Conservation (phyloP, 2,888 invertebrate genomes). For the Drosophila melanosoma region DNA sequence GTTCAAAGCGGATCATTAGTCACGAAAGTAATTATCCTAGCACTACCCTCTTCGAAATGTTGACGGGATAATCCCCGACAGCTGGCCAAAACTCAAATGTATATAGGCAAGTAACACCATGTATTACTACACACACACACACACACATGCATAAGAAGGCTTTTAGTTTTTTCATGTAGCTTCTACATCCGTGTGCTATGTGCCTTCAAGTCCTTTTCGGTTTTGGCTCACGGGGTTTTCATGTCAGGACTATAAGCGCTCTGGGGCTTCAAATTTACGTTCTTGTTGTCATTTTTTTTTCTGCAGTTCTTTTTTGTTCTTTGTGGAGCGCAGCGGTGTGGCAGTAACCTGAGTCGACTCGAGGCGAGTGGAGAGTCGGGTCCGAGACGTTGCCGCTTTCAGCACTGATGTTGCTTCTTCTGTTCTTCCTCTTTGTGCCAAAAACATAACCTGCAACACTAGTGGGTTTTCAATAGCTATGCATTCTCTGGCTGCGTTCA, state of each 20-base stretch:
- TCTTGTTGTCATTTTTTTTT: not conserved
- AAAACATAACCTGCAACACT: conserved; percentile 51
- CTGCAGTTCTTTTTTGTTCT: not conserved
- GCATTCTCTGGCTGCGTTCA: conserved; percentile 32
- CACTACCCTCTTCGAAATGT: conserved; percentile 5
- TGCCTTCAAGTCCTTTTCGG: conserved; percentile 32
- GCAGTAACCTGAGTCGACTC: conserved; percentile 68
- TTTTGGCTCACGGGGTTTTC: conserved; percentile 60
- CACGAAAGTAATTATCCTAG: not conserved
- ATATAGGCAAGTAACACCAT: not conserved
- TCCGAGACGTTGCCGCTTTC: conserved; percentile 35
- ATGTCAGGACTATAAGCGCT: conserved; percentile 44
- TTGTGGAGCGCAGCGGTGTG: conserved; percentile 42
- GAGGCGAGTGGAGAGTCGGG: conserved; percentile 15
- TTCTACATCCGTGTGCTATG: conserved; percentile 23
- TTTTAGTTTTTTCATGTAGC: conserved; percentile 8
- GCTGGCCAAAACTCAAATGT: not conserved
- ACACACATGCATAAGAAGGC: conserved; percentile 6
- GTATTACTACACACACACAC: not conserved
- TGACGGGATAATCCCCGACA: conserved; percentile 28
- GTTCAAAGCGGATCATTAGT: conserved; percentile 13
- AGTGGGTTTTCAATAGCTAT: conserved; percentile 63
- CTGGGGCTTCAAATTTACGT: conserved; percentile 38
- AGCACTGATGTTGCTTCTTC: conserved; percentile 72
- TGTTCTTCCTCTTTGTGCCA: conserved; percentile 36